Percentiles rank a stretch among this genome's conserved stretches.
phyloP scores from a whole-genome alignment of 2,888 invertebrate species.

The Clanis bilineata region DNA sequence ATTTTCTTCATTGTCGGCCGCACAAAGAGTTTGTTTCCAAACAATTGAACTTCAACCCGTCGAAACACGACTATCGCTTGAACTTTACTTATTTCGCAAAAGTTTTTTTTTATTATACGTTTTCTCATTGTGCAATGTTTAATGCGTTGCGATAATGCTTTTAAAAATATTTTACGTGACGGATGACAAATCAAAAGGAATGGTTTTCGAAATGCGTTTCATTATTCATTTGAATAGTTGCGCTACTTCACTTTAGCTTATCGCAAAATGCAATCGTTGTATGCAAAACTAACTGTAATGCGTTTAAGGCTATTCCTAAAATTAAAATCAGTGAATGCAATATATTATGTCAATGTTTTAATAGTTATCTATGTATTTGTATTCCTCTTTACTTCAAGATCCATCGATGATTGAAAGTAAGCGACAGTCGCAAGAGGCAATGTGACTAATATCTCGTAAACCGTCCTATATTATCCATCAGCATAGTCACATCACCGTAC shows the following conservation, averaged over 20 bases:
- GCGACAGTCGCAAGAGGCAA: too few relatives aligned
- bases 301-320: conserved; percentile 4
- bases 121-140: conserved; percentile 22
- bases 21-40: conserved; percentile 43
- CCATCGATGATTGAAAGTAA: too few relatives aligned
- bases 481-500: too few relatives aligned
- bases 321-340: background rate
- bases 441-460: too few relatives aligned
- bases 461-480: too few relatives aligned
- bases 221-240: background rate
- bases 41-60: conserved; percentile 43
- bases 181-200: conserved; percentile 11
- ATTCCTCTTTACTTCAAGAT: too few relatives aligned
- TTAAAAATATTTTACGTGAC: conserved; percentile 14
- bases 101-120: conserved; percentile 23
- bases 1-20: conserved; percentile 17
- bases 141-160: conserved; percentile 17
- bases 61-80: conserved; percentile 29
- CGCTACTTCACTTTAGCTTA: background rate
- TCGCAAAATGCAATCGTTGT: background rate
- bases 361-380: background rate
- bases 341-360: background rate
- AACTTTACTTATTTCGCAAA: conserved; percentile 34
- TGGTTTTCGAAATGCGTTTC: conserved; percentile 5
- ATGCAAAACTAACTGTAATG: conserved; percentile 2